Base-by-base conservation (phyloP, 2,888 invertebrate species). In the Brachyopa scutellaris region DNA sequence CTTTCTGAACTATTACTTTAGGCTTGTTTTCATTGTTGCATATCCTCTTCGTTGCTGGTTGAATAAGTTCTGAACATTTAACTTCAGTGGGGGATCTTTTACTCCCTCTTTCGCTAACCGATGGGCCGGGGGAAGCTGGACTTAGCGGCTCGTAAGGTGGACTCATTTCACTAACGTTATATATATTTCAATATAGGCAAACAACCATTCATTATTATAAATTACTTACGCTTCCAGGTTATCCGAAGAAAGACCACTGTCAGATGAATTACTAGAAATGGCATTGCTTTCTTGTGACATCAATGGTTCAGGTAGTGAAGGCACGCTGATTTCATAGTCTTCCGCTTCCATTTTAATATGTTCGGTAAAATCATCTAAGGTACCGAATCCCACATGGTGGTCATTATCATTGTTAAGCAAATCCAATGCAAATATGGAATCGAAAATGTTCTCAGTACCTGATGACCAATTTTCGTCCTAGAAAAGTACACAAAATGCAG, bases 181-280 rank as follows among this genome's bases (percentile, higher is more conserved):
- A 26, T 26, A 26, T 26, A 5, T 5, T 5, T 26, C 6, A 6
- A 17, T 9, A 64, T 17, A 84, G 5, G 23, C 4, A 49, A 13
- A 47, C 11, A 36, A 2, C 3, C 26, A 26, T 3, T 26, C 26
- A 6, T 5, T 26, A 26, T 26, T 5, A 11, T 2, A 78, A 53
- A 64, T 7, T 17, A 91, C 92, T 92, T 86, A 93, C 92, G 92
- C 91, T 86, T 93, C 92, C 23, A 92, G 91, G 78, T 91, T 92
- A 86, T 93, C 93, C 84, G 93, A 94, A 31, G 94, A 94, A 13
- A 94, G 90, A 55, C 95, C 95, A 86, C 94, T 95, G 88, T 95
- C 95, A 0, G 95, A 95, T 31, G 85, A 85, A 67, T 80, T 85
- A 45, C 86, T 85, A 4, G 86, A 86, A 7, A 85, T 77, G 26